Evolutionary conservation across 2,113 vertebrate genomes (phyloP).

Genomic region (Fukomys damarensis): DNA sequence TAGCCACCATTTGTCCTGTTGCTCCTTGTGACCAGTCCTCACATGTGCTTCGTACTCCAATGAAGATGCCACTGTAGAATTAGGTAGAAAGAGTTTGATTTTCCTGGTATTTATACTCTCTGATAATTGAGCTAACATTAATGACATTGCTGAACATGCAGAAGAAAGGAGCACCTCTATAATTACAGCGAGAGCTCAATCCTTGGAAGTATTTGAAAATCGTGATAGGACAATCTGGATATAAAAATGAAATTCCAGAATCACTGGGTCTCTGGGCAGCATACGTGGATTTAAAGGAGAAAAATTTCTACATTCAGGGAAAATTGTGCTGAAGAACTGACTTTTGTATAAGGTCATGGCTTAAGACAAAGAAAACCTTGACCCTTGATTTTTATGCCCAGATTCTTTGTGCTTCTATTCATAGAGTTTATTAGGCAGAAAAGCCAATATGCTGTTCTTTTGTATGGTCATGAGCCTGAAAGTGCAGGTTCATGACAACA

Average conservation of each 20-base stretch:
- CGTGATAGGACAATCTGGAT: neutral
- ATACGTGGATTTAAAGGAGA: conserved; percentile 36
- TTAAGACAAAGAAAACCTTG: conserved; percentile 1
- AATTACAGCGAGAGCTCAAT: conserved; percentile 16
- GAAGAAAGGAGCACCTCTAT: conserved; percentile 14
- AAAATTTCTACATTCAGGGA: neutral
- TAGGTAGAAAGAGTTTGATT: conserved; percentile 51
- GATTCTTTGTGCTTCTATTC: conserved; percentile 34
- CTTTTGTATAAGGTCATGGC: conserved; percentile 15
- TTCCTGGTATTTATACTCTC: conserved; percentile 61
- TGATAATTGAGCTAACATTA: conserved; percentile 75
- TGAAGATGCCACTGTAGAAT: conserved; percentile 49
- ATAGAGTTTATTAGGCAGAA: neutral
- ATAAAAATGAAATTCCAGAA: conserved; percentile 40
- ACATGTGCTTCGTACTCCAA: conserved; percentile 3
- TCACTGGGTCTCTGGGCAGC: neutral
- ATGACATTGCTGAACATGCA: conserved; percentile 54
- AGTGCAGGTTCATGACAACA: neutral
- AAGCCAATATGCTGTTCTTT: neutral
- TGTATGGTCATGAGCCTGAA: neutral
- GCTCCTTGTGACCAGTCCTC: neutral
- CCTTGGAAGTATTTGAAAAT: neutral
- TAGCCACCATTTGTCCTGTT: neutral
- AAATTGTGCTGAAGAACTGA: neutral
- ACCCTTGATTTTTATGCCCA: neutral